A percentile compares a stretch with the other conserved stretches of the same genome.
These are phyloP conservation scores for Engystomops pustulosus DNA, from an alignment of 2,113 vertebrate genomes.

Conservation along the genomic window DNA sequence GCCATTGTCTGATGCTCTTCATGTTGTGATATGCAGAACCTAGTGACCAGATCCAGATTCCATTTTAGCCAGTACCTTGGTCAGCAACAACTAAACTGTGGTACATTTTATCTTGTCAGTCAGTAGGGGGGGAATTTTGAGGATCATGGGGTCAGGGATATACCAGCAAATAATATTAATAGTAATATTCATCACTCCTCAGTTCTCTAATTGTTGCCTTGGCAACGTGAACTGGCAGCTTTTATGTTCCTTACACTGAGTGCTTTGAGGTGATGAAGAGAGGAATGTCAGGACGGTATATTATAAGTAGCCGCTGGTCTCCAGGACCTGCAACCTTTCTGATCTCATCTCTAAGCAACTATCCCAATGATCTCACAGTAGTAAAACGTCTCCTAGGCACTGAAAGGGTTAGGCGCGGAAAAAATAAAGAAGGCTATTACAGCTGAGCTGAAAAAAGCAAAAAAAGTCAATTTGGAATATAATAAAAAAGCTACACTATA, in stretches of 20 bases:
- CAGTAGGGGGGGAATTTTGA: neutral
- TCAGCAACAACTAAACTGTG: neutral
- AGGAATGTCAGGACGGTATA: neutral
- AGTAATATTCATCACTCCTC: neutral
- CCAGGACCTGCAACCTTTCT: neutral
- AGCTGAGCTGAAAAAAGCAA: neutral
- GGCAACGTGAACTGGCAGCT: neutral
- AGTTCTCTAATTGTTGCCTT: neutral
- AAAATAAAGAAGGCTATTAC: neutral
- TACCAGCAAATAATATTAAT: neutral
- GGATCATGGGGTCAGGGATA: neutral
- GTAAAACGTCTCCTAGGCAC: neutral
- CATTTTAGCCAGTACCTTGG: neutral
- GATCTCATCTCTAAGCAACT: neutral
- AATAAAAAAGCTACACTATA: neutral
- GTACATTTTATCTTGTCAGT: neutral
- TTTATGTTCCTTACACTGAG: neutral
- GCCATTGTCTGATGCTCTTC: too few relatives aligned
- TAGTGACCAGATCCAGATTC: neutral
- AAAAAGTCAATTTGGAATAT: neutral
- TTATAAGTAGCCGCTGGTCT: neutral
- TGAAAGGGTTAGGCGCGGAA: neutral
- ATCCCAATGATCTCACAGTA: neutral
- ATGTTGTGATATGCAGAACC: too few relatives aligned
- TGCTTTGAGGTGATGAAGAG: constrained; percentile 10